Evolutionary conservation across 2,888 invertebrate genomes (phyloP).

Genomic region (Coelopa pilipes): DNA sequence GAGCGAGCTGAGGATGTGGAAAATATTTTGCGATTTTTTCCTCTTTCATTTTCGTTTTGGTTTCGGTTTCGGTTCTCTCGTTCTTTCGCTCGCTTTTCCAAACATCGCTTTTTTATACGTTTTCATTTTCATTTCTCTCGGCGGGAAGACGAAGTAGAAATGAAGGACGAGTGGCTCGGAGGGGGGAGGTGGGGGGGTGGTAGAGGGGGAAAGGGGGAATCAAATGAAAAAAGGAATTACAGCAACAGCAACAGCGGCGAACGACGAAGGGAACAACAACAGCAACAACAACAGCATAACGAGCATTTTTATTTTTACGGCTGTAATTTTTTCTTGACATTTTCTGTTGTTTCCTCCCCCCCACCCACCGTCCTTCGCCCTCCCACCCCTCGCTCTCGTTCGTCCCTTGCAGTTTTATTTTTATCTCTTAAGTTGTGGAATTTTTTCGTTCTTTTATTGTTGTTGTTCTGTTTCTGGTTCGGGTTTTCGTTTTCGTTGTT

Average conservation of each 20-base stretch:
- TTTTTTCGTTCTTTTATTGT: conserved; percentile 33
- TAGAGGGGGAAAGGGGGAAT: conserved; percentile 58
- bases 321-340: conserved; percentile 36
- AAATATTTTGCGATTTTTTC: conserved; percentile 59
- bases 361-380: background rate
- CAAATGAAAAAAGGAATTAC: conserved; percentile 57
- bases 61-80: no score
- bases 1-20: conserved; percentile 47
- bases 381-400: background rate
- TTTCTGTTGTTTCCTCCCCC: background rate
- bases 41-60: conserved; percentile 54
- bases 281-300: conserved; percentile 57
- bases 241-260: conserved; percentile 47
- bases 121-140: conserved; percentile 42
- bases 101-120: conserved; percentile 42
- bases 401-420: conserved; percentile 44
- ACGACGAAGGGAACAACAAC: conserved; percentile 44
- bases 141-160: background rate
- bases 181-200: conserved; percentile 35
- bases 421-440: conserved; percentile 1
- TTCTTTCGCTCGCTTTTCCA: conserved; percentile 39
- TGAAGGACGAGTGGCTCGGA: conserved; percentile 18
- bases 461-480: conserved; percentile 37
- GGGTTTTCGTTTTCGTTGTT: no score
- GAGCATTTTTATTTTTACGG: conserved; percentile 50